Evolutionary conservation across 2,113 vertebrate genomes (phyloP).

Genomic region (Megalops atlanticus): DNA sequence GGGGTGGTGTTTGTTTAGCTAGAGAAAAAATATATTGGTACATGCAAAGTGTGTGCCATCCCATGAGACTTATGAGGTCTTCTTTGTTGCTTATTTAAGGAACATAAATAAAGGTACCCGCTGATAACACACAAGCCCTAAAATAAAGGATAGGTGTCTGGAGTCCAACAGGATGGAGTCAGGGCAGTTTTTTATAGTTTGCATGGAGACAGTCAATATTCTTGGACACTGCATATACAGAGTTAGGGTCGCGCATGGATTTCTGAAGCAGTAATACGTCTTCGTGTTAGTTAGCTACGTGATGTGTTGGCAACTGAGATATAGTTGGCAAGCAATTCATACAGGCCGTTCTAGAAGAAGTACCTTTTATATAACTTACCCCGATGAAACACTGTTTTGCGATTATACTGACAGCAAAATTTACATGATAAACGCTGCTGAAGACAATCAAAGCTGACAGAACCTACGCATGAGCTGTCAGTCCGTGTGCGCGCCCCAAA

Average conservation of each 20-base stretch:
- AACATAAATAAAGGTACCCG: background rate
- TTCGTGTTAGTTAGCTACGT: too few species aligned
- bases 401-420: too few species aligned
- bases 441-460: background rate
- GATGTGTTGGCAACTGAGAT: too few species aligned
- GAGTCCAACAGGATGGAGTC: background rate
- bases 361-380: too few species aligned
- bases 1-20: background rate
- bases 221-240: background rate
- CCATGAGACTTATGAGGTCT: background rate
- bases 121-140: background rate
- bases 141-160: background rate
- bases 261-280: too few species aligned
- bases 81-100: background rate
- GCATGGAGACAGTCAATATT: background rate
- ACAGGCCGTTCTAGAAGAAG: too few species aligned
- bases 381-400: too few species aligned
- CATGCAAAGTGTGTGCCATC: background rate
- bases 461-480: background rate
- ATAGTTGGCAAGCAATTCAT: too few species aligned
- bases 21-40: background rate
- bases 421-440: background rate
- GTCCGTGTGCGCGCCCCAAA: background rate
- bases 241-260: too few species aligned
- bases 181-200: background rate